Evolutionary conservation across 2,797 vertebrate species (phyloP).

Genomic region (Microctenopoma steveboyesi): DNA sequence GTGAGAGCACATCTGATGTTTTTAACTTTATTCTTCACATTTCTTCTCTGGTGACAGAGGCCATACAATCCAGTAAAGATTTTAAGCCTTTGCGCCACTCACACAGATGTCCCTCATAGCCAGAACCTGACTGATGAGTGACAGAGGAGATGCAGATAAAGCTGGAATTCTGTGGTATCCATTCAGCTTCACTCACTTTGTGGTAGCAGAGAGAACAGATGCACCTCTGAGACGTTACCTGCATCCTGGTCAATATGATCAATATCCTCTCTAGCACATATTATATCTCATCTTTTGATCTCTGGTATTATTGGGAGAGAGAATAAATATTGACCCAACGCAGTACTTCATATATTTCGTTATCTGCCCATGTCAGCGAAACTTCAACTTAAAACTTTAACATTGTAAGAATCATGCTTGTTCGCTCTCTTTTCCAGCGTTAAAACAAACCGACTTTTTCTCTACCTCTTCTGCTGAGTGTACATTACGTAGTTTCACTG

Average conservation of each 20-base stretch:
- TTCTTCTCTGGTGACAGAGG: constrained; percentile 28
- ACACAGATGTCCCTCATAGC: not conserved
- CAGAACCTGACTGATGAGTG: not conserved
- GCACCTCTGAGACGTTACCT: not conserved
- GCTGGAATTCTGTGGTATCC: constrained; percentile 23
- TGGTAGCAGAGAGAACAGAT: not conserved
- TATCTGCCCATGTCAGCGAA: not conserved
- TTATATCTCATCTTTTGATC: no score
- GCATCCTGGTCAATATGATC: not conserved
- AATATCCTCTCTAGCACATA: no score
- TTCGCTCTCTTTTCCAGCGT: no score
- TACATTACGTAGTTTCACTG: constrained; percentile 3
- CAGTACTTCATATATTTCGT: no score
- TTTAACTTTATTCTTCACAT: constrained; percentile 33
- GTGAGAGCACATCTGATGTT: constrained; percentile 29
- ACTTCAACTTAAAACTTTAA: not conserved
- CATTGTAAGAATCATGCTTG: not conserved
- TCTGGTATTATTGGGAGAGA: no score
- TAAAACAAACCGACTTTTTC: not conserved
- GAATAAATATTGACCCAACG: no score
- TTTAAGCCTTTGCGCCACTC: constrained; percentile 3
- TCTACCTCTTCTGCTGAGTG: not conserved
- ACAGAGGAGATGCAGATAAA: not conserved
- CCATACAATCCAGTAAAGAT: constrained; percentile 8
- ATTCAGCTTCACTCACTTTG: constrained; percentile 2